Base-by-base conservation (phyloP, 2,113 vertebrate genomes). In the Romanogobio albipinnatus region DNA sequence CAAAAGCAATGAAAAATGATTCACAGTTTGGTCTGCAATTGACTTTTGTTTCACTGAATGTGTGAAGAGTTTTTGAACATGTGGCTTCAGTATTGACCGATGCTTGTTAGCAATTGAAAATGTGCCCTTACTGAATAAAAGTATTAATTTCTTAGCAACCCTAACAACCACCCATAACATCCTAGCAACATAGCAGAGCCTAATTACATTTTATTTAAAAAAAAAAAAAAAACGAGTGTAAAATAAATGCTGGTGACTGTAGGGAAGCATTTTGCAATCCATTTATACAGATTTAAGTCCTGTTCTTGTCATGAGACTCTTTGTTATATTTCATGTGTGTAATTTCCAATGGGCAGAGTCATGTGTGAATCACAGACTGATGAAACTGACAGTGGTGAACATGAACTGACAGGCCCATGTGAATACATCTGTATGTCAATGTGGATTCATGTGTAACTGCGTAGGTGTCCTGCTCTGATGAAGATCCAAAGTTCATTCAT, bases 341-440 rank as follows among this genome's bases (percentile, higher is more conserved):
- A 10, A 78, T 61, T 59, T 47, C 39, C 33, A 78, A 43, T 9
- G 53, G 76, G 49, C 76, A 59, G 76, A 33, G 51, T 59, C 29
- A 24, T 43, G 49, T 43, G 6, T 78, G 22, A 58, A 77, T 58
- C 76, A 17, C 14, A 78, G 73, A 10, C 26, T 73, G 39, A 62
- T 64, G 33, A 58, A 51, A 14, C 53, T n/a, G 22, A 70, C 36
- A 8, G 9, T 19, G 59, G 62, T 68, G 22, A 83, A 61, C 76
- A 81, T 73, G 81, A 86, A 75, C 76, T 56, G 39, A 68, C 84
- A 88, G 24, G 84, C 76, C 87, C 47, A 17, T 45, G 66, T 78
- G 64, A 87, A 66, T 68, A 14, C 9, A 64, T 75, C 59, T 68
- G 45, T 62, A 13, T 17, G 39, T 81, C 19, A 77, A 78, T 10